These are phyloP conservation scores for Lordiphosa fenestrarum DNA, from an alignment of 2,888 invertebrate genomes.

Conservation along the genomic window DNA sequence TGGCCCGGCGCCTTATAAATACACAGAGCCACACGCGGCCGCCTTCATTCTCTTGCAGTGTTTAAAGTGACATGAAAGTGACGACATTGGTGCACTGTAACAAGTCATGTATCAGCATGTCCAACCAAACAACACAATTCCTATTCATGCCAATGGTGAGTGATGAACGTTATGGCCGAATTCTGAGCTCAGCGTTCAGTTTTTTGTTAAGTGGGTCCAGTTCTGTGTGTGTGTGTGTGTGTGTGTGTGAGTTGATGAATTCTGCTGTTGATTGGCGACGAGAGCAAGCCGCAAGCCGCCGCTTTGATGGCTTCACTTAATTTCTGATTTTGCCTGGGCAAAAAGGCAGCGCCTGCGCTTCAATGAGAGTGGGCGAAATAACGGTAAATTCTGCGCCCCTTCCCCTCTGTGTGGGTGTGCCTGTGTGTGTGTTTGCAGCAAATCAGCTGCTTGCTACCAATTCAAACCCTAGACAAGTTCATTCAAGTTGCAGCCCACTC, in stretches of 20 bases:
- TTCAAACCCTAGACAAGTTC: conserved; percentile 12
- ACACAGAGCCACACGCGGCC: conserved; percentile 67
- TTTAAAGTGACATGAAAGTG: conserved; percentile 81
- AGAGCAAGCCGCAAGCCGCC: conserved; percentile 2
- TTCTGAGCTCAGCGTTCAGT: not conserved
- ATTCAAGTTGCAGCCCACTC: conserved; percentile 15
- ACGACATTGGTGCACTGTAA: conserved; percentile 79
- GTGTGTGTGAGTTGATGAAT: too few species aligned
- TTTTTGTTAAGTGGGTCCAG: not conserved
- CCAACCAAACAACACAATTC: conserved; percentile 80
- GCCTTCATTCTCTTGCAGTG: conserved; percentile 80
- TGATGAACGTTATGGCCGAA: conserved; percentile 11
- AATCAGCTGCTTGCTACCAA: conserved; percentile 29
- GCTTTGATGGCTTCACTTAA: conserved; percentile 5
- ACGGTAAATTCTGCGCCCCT: conserved; percentile 8
- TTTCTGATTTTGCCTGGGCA: conserved; percentile 3
- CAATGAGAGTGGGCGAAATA: conserved; percentile 14
- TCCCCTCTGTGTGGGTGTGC: conserved; percentile 5
- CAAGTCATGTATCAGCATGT: conserved; percentile 81
- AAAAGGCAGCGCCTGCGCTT: conserved; percentile 22
- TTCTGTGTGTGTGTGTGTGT: too few species aligned
- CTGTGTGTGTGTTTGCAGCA: conserved; percentile 17
- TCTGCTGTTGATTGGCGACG: too few species aligned
- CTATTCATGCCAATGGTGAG: conserved; percentile 80
- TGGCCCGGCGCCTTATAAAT: conserved; percentile 73